A percentile compares a stretch with the other conserved stretches of the same genome.
Evolutionary conservation across 1,140 invertebrate species (phyloP).

Genomic region (Drosophila sulfurigaster): DNA sequence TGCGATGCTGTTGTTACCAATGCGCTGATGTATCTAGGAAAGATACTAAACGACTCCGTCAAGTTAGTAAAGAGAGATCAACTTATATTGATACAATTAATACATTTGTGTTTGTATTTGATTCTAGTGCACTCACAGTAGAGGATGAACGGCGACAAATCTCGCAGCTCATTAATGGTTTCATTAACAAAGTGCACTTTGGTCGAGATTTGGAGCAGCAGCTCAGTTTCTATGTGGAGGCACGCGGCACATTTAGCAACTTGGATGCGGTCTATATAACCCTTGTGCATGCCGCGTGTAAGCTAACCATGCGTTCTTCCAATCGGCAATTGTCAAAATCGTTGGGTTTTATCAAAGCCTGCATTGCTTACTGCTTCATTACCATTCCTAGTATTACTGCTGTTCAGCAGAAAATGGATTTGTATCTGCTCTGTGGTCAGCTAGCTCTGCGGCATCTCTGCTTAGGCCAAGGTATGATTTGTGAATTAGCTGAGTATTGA

Average conservation of each 20-base stretch:
- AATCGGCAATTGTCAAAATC: constrained; percentile 90
- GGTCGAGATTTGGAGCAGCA: constrained; percentile 95
- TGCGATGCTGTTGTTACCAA: constrained; percentile 95
- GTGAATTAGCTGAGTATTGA: constrained; percentile 52
- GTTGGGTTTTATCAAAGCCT: constrained; percentile 94
- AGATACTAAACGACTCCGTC: constrained; percentile 96
- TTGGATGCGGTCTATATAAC: constrained; percentile 94
- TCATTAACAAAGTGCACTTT: constrained; percentile 92
- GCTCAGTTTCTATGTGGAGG: constrained; percentile 96
- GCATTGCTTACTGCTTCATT: constrained; percentile 97
- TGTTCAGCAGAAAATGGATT: constrained; percentile 90
- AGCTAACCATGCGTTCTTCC: constrained; percentile 91
- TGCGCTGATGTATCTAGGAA: constrained; percentile 93
- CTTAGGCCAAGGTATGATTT: constrained; percentile 89
- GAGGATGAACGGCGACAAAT: constrained; percentile 96
- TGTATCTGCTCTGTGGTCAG: constrained; percentile 95
- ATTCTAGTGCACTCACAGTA: constrained; percentile 93
- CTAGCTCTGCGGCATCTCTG: constrained; percentile 96
- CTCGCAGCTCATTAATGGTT: constrained; percentile 92
- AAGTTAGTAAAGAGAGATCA: constrained; percentile 87
- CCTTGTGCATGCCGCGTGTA: constrained; percentile 94
- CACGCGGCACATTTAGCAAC: constrained; percentile 94
- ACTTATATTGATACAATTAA: background rate
- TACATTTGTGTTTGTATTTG: constrained; percentile 14
- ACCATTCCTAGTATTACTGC: constrained; percentile 96